Evolutionary conservation across 1,140 invertebrate genomes (phyloP).

Genomic region (Cotesia glomerata): DNA sequence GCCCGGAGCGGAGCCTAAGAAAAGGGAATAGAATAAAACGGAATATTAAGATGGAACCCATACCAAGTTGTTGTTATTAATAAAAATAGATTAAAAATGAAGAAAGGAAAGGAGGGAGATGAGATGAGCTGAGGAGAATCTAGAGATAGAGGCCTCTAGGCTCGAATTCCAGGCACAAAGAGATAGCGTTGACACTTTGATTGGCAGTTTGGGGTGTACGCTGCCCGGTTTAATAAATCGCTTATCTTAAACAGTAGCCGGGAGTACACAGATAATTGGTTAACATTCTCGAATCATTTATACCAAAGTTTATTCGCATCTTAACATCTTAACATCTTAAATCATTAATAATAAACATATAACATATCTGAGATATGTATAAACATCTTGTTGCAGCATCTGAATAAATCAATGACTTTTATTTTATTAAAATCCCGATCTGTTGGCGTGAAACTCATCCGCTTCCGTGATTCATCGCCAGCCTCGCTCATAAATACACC

Average conservation of each 20-base stretch:
- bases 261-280: constrained; percentile 6
- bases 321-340: too few relatives aligned
- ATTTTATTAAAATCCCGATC: neutral
- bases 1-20: constrained; percentile 27
- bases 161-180: constrained; percentile 15
- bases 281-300: neutral
- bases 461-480: neutral
- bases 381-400: neutral
- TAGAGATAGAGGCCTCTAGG: neutral
- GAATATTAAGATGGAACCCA: too few relatives aligned
- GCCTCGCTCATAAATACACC: neutral
- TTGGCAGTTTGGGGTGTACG: constrained; percentile 43
- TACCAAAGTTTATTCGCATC: neutral
- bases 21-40: neutral
- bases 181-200: constrained; percentile 48
- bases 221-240: constrained; percentile 23
- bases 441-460: neutral
- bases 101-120: neutral
- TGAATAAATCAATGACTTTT: neutral
- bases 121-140: neutral
- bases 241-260: constrained; percentile 24
- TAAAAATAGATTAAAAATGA: neutral
- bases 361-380: too few relatives aligned
- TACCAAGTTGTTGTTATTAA: too few relatives aligned
- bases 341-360: too few relatives aligned